These are phyloP conservation scores for Trachelipus rathkii DNA, from an alignment of 1,140 invertebrate species.

Conservation along the genomic window DNA sequence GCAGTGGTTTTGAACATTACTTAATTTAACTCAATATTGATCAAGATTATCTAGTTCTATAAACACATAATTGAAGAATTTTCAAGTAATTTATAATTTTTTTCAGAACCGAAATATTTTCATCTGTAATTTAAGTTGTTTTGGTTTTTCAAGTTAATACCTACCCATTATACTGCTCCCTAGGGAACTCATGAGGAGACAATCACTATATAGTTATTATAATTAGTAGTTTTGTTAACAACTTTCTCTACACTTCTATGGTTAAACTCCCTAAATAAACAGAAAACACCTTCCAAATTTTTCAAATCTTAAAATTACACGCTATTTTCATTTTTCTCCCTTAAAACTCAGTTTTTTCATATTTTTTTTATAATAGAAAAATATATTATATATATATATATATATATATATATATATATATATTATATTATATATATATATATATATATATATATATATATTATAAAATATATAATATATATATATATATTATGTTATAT, in stretches of 20 bases:
- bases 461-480: neutral
- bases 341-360: no score
- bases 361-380: no score
- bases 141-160: neutral
- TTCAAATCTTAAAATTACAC: neutral
- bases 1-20: no score
- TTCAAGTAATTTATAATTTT: neutral
- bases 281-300: neutral
- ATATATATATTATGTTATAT: no score
- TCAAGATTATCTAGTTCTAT: neutral
- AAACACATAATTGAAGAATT: neutral
- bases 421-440: neutral
- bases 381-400: no score
- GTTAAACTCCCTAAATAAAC: no score
- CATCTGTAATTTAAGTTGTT: neutral
- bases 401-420: no score
- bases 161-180: neutral
- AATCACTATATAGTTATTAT: slow-evolving; percentile 1
- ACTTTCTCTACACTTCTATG: no score
- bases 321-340: neutral
- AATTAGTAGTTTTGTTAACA: neutral
- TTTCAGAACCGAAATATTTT: neutral
- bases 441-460: slow-evolving; percentile 15
- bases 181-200: neutral
- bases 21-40: no score